phyloP scores from a whole-genome alignment of 2,888 invertebrate genomes.

The Aphodius sticticus region DNA sequence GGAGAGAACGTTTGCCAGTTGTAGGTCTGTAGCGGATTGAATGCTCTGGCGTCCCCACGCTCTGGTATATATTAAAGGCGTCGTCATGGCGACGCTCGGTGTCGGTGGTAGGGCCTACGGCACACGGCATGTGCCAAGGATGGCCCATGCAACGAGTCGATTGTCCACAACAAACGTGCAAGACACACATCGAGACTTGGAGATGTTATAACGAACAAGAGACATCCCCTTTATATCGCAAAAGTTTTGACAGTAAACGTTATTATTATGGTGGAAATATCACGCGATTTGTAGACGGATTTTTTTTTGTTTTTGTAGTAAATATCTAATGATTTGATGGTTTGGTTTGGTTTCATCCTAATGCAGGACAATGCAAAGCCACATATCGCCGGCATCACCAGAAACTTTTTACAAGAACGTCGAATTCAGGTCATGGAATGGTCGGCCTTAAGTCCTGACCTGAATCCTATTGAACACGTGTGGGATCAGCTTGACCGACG shows the following conservation, averaged over 20 bases:
- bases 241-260: neutral
- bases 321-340: no score
- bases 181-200: neutral
- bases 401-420: no score
- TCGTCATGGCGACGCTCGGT: conserved; percentile 52
- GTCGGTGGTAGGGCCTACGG: conserved; percentile 35
- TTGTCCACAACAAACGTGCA: neutral
- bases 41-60: conserved; percentile 55
- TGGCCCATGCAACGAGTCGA: conserved; percentile 25
- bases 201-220: neutral
- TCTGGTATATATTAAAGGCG: conserved; percentile 53
- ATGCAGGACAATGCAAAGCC: no score
- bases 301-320: no score
- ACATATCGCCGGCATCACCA: no score
- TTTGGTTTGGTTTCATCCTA: no score
- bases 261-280: neutral
- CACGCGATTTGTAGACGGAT: no score
- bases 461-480: no score
- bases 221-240: neutral
- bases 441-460: no score
- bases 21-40: conserved; percentile 47
- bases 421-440: no score
- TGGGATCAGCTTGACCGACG: no score
- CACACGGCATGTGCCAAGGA: conserved; percentile 44
- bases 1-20: conserved; percentile 14